Evolutionary conservation across 2,113 vertebrate species (phyloP).

Genomic region (Orycteropus afer): DNA sequence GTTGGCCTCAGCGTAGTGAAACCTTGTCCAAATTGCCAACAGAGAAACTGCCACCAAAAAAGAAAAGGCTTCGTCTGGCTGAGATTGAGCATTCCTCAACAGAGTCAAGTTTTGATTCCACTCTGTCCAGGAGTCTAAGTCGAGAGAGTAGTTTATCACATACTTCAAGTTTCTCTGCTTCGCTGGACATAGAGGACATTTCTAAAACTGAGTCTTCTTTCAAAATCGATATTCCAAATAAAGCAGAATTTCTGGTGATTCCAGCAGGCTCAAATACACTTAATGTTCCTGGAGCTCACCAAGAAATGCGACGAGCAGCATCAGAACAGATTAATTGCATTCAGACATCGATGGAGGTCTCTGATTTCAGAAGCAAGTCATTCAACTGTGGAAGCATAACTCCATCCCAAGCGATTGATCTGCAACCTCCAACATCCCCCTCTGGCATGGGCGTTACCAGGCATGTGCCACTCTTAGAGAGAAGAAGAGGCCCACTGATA

Average conservation of each 20-base stretch:
- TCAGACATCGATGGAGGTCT: conserved; percentile 92
- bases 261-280: conserved; percentile 90
- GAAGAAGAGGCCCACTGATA: conserved; percentile 95
- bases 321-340: conserved; percentile 95
- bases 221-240: conserved; percentile 87
- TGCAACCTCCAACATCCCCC: conserved; percentile 80
- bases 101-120: conserved; percentile 96
- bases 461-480: conserved; percentile 95
- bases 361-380: conserved; percentile 96
- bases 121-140: conserved; percentile 95
- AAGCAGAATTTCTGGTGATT: conserved; percentile 90
- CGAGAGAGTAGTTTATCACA: conserved; percentile 96
- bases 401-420: conserved; percentile 84
- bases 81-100: conserved; percentile 97
- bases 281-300: conserved; percentile 88
- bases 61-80: conserved; percentile 97
- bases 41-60: conserved; percentile 98
- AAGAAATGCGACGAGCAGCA: conserved; percentile 94
- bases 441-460: conserved; percentile 78
- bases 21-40: conserved; percentile 96
- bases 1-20: conserved; percentile 97
- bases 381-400: conserved; percentile 94
- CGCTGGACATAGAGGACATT: conserved; percentile 94
- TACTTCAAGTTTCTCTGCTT: conserved; percentile 95
- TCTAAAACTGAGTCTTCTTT: conserved; percentile 90